Evolutionary conservation across 2,797 vertebrate genomes (phyloP).

Genomic region (Gila robusta): DNA sequence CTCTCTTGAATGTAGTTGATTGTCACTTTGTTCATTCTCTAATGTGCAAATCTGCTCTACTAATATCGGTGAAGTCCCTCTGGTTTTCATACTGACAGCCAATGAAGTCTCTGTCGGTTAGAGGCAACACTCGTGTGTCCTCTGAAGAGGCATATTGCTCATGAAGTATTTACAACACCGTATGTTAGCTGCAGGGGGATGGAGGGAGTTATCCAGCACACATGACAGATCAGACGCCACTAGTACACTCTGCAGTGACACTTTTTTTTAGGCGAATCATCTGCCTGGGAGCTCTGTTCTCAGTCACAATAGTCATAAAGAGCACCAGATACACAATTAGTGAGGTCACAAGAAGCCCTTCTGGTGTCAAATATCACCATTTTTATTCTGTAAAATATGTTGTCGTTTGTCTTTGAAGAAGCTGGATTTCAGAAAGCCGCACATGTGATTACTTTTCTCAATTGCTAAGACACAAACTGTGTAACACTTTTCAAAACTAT

Average conservation of each 20-base stretch:
- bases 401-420: neutral
- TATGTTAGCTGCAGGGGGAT: slow-evolving; percentile 35
- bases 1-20: slow-evolving; percentile 15
- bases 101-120: slow-evolving; percentile 18
- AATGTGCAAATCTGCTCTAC: slow-evolving; percentile 26
- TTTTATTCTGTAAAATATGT: neutral
- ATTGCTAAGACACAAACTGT: neutral
- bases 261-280: neutral
- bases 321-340: neutral
- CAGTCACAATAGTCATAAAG: neutral
- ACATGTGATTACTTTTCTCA: neutral
- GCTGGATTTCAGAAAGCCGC: neutral
- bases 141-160: slow-evolving; percentile 50
- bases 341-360: slow-evolving; percentile 34
- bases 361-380: neutral
- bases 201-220: slow-evolving; percentile 22
- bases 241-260: neutral
- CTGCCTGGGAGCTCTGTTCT: slow-evolving; percentile 24
- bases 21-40: slow-evolving; percentile 31
- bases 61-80: slow-evolving; percentile 33
- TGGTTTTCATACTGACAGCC: slow-evolving; percentile 29
- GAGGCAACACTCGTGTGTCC: slow-evolving; percentile 24
- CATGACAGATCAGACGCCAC: slow-evolving; percentile 9
- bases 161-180: slow-evolving; percentile 50
- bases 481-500: neutral